Percentiles rank a stretch among this genome's conserved stretches.
Conservation (phyloP, 2,113 vertebrate genomes). For the Amia ocellicauda region DNA sequence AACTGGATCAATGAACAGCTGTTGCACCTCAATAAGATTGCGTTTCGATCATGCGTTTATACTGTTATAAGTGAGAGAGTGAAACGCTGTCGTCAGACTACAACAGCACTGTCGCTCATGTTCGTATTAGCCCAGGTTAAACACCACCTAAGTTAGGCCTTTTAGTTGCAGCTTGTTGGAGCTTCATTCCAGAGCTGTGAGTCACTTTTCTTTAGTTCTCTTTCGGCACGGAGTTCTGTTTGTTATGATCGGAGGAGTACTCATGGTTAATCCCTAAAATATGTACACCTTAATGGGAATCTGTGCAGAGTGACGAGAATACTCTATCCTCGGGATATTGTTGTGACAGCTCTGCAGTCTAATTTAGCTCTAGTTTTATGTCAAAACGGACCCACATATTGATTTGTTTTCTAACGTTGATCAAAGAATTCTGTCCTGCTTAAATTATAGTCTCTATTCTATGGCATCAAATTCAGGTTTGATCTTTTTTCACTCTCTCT, state of each 20-base stretch:
- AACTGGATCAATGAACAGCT: too few species aligned
- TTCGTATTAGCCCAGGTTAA: background rate
- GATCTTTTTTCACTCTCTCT: too few species aligned
- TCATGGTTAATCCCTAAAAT: constrained; percentile 22
- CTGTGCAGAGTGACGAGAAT: constrained; percentile 16
- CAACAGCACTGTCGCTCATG: too few species aligned
- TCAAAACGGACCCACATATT: constrained; percentile 27
- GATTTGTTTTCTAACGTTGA: constrained; percentile 26
- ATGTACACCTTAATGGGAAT: constrained; percentile 11
- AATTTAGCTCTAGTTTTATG: constrained; percentile 30
- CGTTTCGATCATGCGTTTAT: too few species aligned
- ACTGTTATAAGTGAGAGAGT: too few species aligned
- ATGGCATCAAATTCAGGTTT: too few species aligned
- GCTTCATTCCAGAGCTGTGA: constrained; percentile 28
- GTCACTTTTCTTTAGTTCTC: constrained; percentile 8
- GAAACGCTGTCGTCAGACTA: too few species aligned
- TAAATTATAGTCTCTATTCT: too few species aligned
- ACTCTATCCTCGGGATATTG: constrained; percentile 15
- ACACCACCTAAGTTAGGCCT: constrained; percentile 8
- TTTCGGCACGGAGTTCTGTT: constrained; percentile 21
- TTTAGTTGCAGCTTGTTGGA: constrained; percentile 14
- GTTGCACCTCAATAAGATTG: too few species aligned
- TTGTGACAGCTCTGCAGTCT: constrained; percentile 32
- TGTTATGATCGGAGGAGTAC: constrained; percentile 23
- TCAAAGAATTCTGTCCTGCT: constrained; percentile 31